These are phyloP conservation scores for Episyrphus balteatus DNA, from an alignment of 1,140 invertebrate species.

Conservation along the genomic window DNA sequence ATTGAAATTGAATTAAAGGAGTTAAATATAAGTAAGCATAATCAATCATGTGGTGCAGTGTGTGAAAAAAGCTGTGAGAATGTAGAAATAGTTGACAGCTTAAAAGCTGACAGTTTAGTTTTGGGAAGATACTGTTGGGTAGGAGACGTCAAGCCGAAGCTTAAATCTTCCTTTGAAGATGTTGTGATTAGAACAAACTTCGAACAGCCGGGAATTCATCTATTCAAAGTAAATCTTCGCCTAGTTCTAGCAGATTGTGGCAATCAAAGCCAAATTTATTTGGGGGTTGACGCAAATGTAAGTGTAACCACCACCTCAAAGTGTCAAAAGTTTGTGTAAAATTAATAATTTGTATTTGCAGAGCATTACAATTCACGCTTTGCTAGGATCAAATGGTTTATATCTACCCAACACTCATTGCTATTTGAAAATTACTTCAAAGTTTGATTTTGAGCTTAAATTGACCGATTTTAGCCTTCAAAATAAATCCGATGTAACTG, in stretches of 20 bases:
- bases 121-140: conserved; percentile 48
- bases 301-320: too few species aligned
- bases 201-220: conserved; percentile 41
- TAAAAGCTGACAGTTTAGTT: conserved; percentile 41
- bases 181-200: conserved; percentile 47
- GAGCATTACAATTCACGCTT: too few species aligned
- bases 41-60: conserved; percentile 14
- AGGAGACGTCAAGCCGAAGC: conserved; percentile 39
- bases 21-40: conserved; percentile 40
- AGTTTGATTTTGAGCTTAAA: conserved; percentile 7
- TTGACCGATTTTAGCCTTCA: conserved; percentile 12
- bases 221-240: conserved; percentile 46
- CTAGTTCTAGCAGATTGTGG: conserved; percentile 38
- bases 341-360: too few species aligned
- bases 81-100: conserved; percentile 58
- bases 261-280: neutral
- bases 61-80: conserved; percentile 52
- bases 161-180: conserved; percentile 44
- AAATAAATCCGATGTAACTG: conserved; percentile 14
- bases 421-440: conserved; percentile 11
- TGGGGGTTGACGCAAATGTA: conserved; percentile 3
- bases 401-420: conserved; percentile 15
- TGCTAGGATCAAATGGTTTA: neutral
- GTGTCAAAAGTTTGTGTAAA: too few species aligned
- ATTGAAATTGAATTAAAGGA: conserved; percentile 44